These are phyloP conservation scores for Caradrina clavipalpis DNA, from an alignment of 2,888 invertebrate genomes.

Conservation along the genomic window DNA sequence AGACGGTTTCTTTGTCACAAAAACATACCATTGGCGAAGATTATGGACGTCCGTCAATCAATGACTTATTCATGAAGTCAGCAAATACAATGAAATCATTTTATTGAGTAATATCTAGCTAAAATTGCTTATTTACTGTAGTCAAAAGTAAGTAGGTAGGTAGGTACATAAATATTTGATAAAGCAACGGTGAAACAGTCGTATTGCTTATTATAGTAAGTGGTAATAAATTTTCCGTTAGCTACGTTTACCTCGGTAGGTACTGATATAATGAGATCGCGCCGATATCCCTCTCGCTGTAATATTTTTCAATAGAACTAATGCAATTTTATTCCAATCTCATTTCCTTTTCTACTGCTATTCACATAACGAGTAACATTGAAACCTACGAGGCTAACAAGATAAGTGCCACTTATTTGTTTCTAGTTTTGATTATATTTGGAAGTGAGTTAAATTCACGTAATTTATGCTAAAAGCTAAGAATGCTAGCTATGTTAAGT, in stretches of 20 bases:
- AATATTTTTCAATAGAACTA: constrained; percentile 63
- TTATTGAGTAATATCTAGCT: constrained; percentile 30
- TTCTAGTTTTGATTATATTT: background rate
- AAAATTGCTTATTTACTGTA: constrained; percentile 28
- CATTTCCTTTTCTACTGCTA: constrained; percentile 22
- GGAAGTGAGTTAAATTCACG: background rate
- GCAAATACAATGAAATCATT: constrained; percentile 55
- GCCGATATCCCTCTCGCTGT: constrained; percentile 38
- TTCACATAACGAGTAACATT: constrained; percentile 30
- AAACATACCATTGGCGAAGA: constrained; percentile 61
- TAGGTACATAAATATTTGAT: constrained; percentile 31
- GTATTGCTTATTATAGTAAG: constrained; percentile 66
- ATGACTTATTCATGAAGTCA: constrained; percentile 53
- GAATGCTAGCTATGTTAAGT: constrained; percentile 1
- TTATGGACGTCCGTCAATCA: constrained; percentile 63
- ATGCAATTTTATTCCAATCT: constrained; percentile 52
- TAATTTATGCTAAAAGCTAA: constrained; percentile 24
- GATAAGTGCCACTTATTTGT: constrained; percentile 33
- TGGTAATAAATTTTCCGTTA: constrained; percentile 68
- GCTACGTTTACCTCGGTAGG: constrained; percentile 58
- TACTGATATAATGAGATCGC: constrained; percentile 58
- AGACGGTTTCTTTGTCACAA: constrained; percentile 60
- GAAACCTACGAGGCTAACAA: constrained; percentile 16
- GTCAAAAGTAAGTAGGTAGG: constrained; percentile 28
- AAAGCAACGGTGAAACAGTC: constrained; percentile 50